phyloP scores from a whole-genome alignment of 2,797 vertebrate species.

The Limnodromus scolopaceus region DNA sequence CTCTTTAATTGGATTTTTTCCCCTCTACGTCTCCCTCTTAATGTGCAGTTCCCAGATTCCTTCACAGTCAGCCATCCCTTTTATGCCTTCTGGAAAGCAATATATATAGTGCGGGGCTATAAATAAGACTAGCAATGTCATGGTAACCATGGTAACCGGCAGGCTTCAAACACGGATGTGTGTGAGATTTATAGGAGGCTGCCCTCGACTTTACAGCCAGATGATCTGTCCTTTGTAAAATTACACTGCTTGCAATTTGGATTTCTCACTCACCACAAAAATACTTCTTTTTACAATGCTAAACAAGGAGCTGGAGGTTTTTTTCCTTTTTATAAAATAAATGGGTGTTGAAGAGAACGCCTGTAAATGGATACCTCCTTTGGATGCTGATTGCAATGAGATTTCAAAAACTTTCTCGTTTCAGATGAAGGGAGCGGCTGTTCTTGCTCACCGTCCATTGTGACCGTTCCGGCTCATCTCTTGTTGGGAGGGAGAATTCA shows the following conservation, averaged over 20 bases:
- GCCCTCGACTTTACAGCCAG: slow-evolving; percentile 62
- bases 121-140: slow-evolving; percentile 78
- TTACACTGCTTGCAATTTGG: slow-evolving; percentile 7
- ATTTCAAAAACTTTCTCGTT: neutral
- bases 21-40: neutral
- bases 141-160: slow-evolving; percentile 75
- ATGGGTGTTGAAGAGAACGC: neutral
- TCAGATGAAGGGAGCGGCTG: neutral
- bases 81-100: slow-evolving; percentile 72
- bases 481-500: neutral
- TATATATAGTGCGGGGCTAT: slow-evolving; percentile 75
- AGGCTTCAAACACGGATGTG: slow-evolving; percentile 65
- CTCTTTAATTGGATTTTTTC: slow-evolving; percentile 47
- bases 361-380: neutral
- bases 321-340: neutral
- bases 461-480: neutral
- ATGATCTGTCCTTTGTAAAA: slow-evolving; percentile 50
- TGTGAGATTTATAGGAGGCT: slow-evolving; percentile 54
- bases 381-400: neutral
- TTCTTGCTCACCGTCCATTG: neutral
- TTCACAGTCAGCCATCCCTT: slow-evolving; percentile 71
- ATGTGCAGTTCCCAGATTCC: slow-evolving; percentile 61
- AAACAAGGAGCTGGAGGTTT: neutral
- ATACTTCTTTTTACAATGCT: neutral
- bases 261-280: slow-evolving; percentile 16